phyloP scores from a whole-genome alignment of 2,797 vertebrate genomes.

The Xyrichtys novacula region DNA sequence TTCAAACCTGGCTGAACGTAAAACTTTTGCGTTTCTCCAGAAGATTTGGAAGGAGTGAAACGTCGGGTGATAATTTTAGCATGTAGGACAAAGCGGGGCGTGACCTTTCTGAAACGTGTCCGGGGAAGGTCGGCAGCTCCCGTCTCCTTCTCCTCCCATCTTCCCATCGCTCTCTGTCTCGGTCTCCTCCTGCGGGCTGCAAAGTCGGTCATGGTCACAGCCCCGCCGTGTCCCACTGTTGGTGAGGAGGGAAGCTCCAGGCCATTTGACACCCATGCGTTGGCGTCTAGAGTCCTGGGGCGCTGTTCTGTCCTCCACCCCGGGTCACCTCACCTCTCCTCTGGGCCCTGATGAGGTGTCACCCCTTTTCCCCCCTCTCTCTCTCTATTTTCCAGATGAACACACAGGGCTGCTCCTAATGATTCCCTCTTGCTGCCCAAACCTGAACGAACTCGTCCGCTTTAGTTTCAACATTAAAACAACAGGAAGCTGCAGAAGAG shows the following conservation, averaged over 20 bases:
- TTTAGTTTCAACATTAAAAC: no score
- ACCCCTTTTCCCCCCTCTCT: constrained; percentile 38
- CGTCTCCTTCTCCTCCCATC: constrained; percentile 59
- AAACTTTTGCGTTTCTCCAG: constrained; percentile 53
- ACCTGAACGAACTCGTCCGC: constrained; percentile 41
- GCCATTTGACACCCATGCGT: constrained; percentile 79
- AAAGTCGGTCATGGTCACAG: constrained; percentile 86
- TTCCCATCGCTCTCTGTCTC: constrained; percentile 74
- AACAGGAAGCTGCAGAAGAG: no score
- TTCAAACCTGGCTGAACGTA: constrained; percentile 56
- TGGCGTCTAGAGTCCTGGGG: constrained; percentile 75
- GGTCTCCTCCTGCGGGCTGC: constrained; percentile 78
- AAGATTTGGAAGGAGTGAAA: constrained; percentile 59
- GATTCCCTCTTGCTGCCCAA: constrained; percentile 38
- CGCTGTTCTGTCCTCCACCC: constrained; percentile 79
- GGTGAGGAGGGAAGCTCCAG: constrained; percentile 60
- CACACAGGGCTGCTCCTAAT: constrained; percentile 59
- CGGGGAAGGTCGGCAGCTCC: constrained; percentile 77
- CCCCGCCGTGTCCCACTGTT: constrained; percentile 71
- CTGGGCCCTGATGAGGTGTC: constrained; percentile 74
- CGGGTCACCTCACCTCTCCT: constrained; percentile 78
- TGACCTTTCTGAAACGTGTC: constrained; percentile 73
- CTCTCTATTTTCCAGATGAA: constrained; percentile 59
- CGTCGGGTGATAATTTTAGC: constrained; percentile 72
- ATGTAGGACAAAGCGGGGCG: constrained; percentile 79